Conservation (phyloP, 2,113 vertebrate genomes). For the Uropsilus gracilis region DNA sequence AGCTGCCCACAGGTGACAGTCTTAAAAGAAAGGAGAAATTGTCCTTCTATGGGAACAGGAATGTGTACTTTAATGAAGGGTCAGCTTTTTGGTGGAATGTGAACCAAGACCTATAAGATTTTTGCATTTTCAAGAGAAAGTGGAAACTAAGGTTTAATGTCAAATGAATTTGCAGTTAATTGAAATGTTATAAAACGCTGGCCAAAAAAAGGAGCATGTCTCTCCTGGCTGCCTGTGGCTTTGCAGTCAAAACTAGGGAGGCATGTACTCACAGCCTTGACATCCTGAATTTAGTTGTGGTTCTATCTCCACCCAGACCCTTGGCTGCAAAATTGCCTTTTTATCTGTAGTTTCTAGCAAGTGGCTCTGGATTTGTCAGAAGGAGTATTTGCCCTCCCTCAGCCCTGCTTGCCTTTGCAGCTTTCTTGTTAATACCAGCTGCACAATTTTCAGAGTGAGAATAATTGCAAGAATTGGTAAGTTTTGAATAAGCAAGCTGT, state of each 20-base stretch:
- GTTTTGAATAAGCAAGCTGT: slow-evolving; percentile 2
- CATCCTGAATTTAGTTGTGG: not conserved
- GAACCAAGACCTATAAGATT: not conserved
- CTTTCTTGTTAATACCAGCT: slow-evolving; percentile 40
- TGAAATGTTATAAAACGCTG: not conserved
- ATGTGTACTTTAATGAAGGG: fast-evolving
- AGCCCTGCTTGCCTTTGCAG: not conserved
- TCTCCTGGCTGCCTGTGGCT: no score
- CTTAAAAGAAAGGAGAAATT: not conserved
- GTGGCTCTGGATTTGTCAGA: not conserved
- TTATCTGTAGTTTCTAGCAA: not conserved
- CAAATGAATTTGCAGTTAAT: not conserved
- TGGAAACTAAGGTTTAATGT: not conserved
- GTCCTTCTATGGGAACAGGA: fast-evolving
- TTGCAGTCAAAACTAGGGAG: not conserved
- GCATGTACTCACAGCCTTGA: not conserved
- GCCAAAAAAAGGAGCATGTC: not conserved
- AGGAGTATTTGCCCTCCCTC: not conserved
- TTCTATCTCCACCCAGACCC: not conserved
- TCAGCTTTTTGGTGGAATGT: not conserved
- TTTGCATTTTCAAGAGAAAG: not conserved
- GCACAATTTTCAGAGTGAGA: not conserved
- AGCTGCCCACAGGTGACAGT: not conserved
- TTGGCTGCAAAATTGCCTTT: not conserved
- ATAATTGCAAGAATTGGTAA: not conserved